phyloP scores from a whole-genome alignment of 2,113 vertebrate species.

The Thunnus maccoyii region DNA sequence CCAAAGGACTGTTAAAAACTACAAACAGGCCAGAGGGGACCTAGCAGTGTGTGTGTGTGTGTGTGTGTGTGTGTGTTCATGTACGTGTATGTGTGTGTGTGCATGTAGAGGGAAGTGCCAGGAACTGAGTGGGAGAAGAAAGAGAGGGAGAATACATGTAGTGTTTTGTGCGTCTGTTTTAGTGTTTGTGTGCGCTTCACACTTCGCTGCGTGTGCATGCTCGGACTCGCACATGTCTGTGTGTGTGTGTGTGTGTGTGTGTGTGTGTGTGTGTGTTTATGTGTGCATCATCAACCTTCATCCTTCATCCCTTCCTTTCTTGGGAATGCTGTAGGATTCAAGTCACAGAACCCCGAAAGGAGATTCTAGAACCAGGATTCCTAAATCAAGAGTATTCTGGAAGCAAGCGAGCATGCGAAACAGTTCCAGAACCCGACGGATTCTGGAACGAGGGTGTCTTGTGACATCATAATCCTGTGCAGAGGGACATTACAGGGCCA shows the following conservation, averaged over 20 bases:
- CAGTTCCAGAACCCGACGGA: not conserved
- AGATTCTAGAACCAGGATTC: not conserved
- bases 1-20: conserved; percentile 66
- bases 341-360: not conserved
- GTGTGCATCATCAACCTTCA: not conserved
- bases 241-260: conserved; percentile 23
- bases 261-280: conserved; percentile 5
- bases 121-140: conserved; percentile 14
- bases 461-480: not conserved
- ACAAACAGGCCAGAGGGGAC: conserved; percentile 73
- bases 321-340: no score
- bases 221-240: not conserved
- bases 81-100: not conserved
- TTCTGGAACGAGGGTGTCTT: not conserved
- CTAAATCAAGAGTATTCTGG: not conserved
- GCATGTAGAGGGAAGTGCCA: conserved; percentile 43
- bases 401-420: not conserved
- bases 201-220: conserved; percentile 11
- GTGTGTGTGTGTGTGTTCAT: conserved; percentile 5
- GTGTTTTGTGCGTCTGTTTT: conserved; percentile 20
- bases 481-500: not conserved
- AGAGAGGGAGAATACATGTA: not conserved
- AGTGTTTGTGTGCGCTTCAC: not conserved
- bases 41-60: conserved; percentile 34
- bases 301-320: not conserved